Evolutionary conservation across 2,888 invertebrate genomes (phyloP).

Genomic region (Oscheius sp.): DNA sequence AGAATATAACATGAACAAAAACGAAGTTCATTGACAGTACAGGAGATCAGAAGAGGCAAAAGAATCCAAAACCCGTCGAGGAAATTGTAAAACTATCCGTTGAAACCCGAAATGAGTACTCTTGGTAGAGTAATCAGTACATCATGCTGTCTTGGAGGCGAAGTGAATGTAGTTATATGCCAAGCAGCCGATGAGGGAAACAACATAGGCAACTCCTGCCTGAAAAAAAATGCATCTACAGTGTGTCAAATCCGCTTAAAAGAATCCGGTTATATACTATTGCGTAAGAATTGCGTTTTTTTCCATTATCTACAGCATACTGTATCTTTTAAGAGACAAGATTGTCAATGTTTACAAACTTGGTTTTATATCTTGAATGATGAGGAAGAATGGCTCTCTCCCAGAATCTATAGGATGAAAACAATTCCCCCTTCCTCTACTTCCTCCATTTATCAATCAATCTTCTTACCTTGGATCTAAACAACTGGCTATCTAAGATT

Average conservation of each 20-base stretch:
- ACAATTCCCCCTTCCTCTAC: not conserved
- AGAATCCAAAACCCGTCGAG: constrained; percentile 22
- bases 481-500: constrained; percentile 29
- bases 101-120: constrained; percentile 18
- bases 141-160: not conserved
- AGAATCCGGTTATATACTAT: too few species aligned
- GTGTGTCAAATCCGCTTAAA: too few species aligned
- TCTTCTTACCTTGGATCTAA: constrained; percentile 24
- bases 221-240: too few species aligned
- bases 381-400: not conserved
- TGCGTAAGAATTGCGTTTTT: too few species aligned
- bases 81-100: constrained; percentile 6
- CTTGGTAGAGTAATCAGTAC: not conserved
- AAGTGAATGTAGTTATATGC: constrained; percentile 28
- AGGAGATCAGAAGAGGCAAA: too few species aligned
- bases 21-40: not conserved
- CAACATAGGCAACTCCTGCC: constrained; percentile 38
- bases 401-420: not conserved
- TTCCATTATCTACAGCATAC: too few species aligned
- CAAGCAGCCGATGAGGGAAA: constrained; percentile 33
- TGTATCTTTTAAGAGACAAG: too few species aligned
- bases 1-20: not conserved
- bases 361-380: not conserved
- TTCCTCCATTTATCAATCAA: too few species aligned
- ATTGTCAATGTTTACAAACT: too few species aligned